Base-by-base conservation (phyloP, 2,888 invertebrate genomes). In the Hecatera dysodea region DNA sequence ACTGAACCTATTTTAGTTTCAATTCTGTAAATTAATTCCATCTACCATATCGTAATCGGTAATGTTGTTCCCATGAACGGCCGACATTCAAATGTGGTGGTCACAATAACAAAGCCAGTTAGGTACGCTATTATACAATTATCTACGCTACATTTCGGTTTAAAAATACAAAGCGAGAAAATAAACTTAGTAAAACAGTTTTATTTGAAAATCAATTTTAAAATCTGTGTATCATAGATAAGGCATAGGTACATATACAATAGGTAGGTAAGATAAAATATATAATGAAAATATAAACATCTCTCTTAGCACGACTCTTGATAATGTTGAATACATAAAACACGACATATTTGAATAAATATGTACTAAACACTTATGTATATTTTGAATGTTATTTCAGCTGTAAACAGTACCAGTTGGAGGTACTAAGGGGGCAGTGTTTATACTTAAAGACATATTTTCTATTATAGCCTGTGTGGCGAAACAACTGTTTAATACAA, bases 341-440 rank as follows among this genome's bases (percentile, higher is more conserved):
- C 42, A 52, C 33, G 39, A 52, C 22, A 56, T 46, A 27, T 39
- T 44, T 48, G 12, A 46, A 67, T 67, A 60, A 70, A 42, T 62
- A 70, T 77, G 46, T 48, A 36, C 17, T 64, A 24, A 3, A 42
- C 56, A 48, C 24, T 48, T 36, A 36, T 56, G 44, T 44, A 44
- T 44, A 67, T 74, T 75, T 56, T 60, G 46, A 46, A 19, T 67
- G 60, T 67, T 80, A 33, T 64, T 61, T 52, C 80, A 78, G 80
- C 60, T 78, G 77, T 61, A 17, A 15, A 44, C 22, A 33, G 50
- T 56, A 56, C 7, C 33, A 50, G 48, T n/a, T 27, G 7, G 29
- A 52, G 36, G 55, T 56, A 74, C 22, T 29, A 19, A 44, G n/a
- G 48, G 50, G 42, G 9, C 50, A 24, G n/a, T 53, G 48, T 67